phyloP scores from a whole-genome alignment of 2,888 invertebrate species.

The Apantesis nais region DNA sequence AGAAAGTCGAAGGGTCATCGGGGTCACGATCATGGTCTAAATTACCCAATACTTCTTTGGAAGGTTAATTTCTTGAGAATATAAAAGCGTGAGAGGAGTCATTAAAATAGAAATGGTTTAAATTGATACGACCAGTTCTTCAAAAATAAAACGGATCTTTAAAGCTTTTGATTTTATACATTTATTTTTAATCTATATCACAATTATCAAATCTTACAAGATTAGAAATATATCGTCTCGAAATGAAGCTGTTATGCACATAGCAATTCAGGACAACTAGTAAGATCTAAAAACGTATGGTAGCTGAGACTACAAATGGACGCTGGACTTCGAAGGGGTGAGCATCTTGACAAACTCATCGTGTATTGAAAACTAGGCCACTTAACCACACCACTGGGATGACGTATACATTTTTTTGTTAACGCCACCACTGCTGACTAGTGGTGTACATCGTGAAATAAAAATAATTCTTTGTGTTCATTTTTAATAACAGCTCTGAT shows the following conservation, averaged over 20 bases:
- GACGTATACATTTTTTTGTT: too few species aligned
- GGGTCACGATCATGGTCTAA: not conserved
- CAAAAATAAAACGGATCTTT: not conserved
- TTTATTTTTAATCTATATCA: not conserved
- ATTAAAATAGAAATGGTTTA: not conserved
- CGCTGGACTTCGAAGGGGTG: too few species aligned
- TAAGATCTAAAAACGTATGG: too few species aligned
- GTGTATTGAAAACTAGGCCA: too few species aligned
- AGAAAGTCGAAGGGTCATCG: not conserved
- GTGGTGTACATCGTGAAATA: too few species aligned
- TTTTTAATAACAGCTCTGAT: too few species aligned
- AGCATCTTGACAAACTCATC: too few species aligned
- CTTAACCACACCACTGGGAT: too few species aligned
- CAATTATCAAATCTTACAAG: not conserved
- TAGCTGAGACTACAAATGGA: too few species aligned
- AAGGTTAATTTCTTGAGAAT: not conserved
- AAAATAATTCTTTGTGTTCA: too few species aligned
- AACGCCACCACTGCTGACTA: too few species aligned
- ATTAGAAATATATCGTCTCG: not conserved
- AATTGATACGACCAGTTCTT: not conserved
- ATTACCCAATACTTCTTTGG: not conserved
- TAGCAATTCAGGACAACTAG: too few species aligned
- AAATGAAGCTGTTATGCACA: not conserved
- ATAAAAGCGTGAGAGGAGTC: not conserved
- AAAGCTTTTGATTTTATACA: not conserved